Evolutionary conservation across 2,888 invertebrate genomes (phyloP), one percentile per base, ranked within the genome.

Genomic region (Andrena fulva): DNA sequence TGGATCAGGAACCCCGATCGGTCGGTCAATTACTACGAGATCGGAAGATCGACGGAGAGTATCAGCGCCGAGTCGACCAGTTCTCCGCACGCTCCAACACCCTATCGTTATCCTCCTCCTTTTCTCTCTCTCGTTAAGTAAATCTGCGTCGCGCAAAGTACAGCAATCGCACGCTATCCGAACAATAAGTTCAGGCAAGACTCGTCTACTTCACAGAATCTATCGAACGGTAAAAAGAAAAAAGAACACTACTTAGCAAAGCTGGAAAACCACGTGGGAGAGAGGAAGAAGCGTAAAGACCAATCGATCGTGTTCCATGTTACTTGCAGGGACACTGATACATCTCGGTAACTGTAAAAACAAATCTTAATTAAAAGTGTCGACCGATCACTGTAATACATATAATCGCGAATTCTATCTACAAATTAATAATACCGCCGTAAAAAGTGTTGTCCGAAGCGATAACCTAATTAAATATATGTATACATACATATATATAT

Each of bases 391-490:
- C 62, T 62, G 63, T 71, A 71, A 64, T 77, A 82, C 52, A 69
- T 66, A 56, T 81, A 68, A 70, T 79, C 77, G 78, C 50, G 71
- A 80, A 85, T 73, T 77, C 78, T 92, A 92, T 90, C 91, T 91
- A 92, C 91, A 92, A 90, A 89, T 56, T 92, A 92, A 91, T 92
- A 92, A 92, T 92, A 92, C 91, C 91, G 89, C 88, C 84, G 60
- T 87, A 82, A 86, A 56, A 79, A 85, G 80, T 71, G 83, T 81
- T 78, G 78, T 85, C 72, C 84, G 84, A 84, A 87, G 85, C 80
- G 71, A 85, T 87, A 84, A 80, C 52, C 81, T 84, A 93, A 92
- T 90, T 91, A 92, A 91, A 93, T 91, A 90, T 56, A 56, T 56
- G 56, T 56, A 56, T 27, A 56, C 27, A 2, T 12, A 4, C 24